Base-by-base conservation (phyloP, 2,113 vertebrate species). In the Struthio camelus region DNA sequence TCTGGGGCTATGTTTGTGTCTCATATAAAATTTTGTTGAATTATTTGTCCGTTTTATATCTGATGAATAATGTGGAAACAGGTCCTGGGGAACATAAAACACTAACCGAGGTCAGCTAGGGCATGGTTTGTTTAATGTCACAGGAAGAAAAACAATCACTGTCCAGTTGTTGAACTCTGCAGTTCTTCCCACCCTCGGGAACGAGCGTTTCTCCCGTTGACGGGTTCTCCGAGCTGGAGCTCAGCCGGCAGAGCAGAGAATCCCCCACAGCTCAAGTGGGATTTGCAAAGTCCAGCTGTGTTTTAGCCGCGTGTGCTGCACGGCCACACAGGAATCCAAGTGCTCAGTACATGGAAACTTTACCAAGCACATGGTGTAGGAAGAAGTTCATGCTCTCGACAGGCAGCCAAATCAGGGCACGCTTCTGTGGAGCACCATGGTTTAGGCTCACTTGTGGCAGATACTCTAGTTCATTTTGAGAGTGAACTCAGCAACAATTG, bases 211-310 rank as follows among this genome's bases (percentile, higher is more conserved):
- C 46, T 67, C 9, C 13, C 3, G 1, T 9, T 23, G 9, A 12
- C 3, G 6, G 16, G 25, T 34, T 84, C 44, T 23, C 3, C 6
- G 40, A 66, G 42, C 59, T 78, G 54, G 64, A 84, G 87, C 23
- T 11, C 40, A 66, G 51, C 6, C 4, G 2, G 48, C 9, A 40
- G 61, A 38, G 22, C 22, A 70, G 44, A 3, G 6, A 78, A 78
- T n/a, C 38, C 9, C 17, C 42, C 44, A 40, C 40, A 32, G 65
- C 40, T 32, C 28, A 70, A 32, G 44, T 50, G 67, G 67, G 44
- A 50, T 50, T 50, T 56, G 18, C 32, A 46, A 4, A 40, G 22
- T 5, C 64, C 1, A 0, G 14, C 27, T 64, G 42, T 1, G 1
- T 82, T 67, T 79, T 6, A 54, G 50, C 27, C 20, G 19, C 19